A percentile compares a stretch with the other conserved stretches of the same genome.
Conservation (phyloP, 2,113 vertebrate species). For the Hassar affinis region DNA sequence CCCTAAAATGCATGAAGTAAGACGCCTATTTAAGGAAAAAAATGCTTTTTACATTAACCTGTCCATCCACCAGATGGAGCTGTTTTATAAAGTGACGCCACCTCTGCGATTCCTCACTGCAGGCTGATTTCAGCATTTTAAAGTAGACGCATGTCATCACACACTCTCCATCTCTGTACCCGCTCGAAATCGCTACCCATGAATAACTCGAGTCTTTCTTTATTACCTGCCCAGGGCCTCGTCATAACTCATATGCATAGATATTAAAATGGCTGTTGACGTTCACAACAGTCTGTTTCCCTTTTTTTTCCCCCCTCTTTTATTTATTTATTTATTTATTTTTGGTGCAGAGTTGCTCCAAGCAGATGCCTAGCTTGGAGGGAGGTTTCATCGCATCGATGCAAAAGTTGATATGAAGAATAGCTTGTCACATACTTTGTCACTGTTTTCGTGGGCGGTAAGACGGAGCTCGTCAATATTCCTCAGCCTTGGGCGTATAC, state of each 20-base stretch:
- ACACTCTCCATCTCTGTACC: neutral
- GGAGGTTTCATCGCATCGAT: constrained; percentile 38
- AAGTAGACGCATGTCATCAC: neutral
- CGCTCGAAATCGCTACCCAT: neutral
- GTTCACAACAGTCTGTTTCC: neutral
- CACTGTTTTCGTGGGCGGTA: constrained; percentile 32
- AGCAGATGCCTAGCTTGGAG: constrained; percentile 33
- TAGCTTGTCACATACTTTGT: neutral
- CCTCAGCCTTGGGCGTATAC: neutral
- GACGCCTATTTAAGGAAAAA: neutral
- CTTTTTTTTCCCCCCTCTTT: neutral
- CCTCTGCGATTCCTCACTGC: neutral
- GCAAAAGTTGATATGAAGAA: constrained; percentile 37
- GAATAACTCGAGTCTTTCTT: constrained; percentile 4
- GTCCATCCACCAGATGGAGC: constrained; percentile 46
- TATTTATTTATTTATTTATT: neutral
- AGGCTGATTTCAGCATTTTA: constrained; percentile 9
- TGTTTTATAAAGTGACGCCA: constrained; percentile 19
- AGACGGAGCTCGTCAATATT: constrained; percentile 24
- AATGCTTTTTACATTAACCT: neutral
- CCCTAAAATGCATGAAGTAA: neutral
- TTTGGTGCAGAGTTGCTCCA: neutral
- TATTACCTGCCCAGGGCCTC: constrained; percentile 21
- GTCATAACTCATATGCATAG: constrained; percentile 26
- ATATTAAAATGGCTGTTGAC: constrained; percentile 21